Conservation (phyloP, 1,140 invertebrate species). For the Atta texana region DNA sequence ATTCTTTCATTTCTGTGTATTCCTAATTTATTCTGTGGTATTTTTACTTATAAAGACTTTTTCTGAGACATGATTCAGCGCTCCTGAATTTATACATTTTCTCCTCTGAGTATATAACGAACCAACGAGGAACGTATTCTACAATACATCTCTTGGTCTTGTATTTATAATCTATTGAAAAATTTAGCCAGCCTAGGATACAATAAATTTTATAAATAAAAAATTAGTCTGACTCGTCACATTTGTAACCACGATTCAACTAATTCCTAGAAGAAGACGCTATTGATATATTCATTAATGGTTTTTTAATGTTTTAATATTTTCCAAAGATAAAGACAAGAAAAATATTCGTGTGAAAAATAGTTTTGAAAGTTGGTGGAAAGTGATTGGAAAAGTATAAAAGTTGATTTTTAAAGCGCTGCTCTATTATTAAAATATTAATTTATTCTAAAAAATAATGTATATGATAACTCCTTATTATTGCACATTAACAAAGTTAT, state of each 20-base stretch:
- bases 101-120: not conserved
- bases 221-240: not conserved
- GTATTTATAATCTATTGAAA: not conserved
- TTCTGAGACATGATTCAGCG: not conserved
- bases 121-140: not conserved
- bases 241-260: not conserved
- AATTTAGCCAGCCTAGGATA: not conserved
- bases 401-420: not conserved
- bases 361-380: not conserved
- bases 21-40: not conserved
- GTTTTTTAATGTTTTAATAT: not conserved
- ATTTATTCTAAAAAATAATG: not conserved
- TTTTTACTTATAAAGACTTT: constrained; percentile 17
- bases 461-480: not conserved
- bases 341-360: not conserved
- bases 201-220: not conserved
- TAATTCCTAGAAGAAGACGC: not conserved
- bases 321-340: not conserved
- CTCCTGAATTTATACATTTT: constrained; percentile 10
- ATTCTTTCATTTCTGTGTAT: not conserved
- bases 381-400: not conserved
- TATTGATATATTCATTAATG: not conserved
- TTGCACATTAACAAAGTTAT: not conserved
- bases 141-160: not conserved
- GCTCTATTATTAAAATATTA: not conserved